These are phyloP conservation scores for Anabacerthia variegaticeps DNA, from an alignment of 2,797 vertebrate species.

Conservation along the genomic window DNA sequence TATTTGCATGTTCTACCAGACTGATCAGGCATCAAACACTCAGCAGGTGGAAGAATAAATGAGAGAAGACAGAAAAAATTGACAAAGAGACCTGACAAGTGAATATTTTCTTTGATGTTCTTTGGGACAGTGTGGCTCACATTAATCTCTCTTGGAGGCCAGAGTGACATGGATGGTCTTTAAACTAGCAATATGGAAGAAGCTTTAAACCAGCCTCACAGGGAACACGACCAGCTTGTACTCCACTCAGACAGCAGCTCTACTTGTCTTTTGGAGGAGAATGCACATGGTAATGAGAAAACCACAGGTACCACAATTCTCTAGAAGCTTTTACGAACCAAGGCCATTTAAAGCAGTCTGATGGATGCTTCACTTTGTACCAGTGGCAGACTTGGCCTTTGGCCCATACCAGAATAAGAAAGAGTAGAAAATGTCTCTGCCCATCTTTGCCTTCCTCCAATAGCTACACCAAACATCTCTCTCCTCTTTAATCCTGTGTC, in stretches of 20 bases:
- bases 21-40: not conserved
- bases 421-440: not conserved
- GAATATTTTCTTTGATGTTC: not conserved
- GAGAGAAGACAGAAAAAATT: not conserved
- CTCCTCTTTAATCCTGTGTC: not conserved
- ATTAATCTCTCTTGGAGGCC: not conserved
- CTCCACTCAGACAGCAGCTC: not conserved
- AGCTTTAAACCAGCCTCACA: not conserved
- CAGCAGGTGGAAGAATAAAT: not conserved
- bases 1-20: not conserved
- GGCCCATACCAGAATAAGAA: not conserved
- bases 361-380: not conserved
- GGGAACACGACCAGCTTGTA: not conserved
- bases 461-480: rapidly evolving
- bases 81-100: not conserved
- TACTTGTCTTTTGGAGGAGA: not conserved
- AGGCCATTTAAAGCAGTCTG: not conserved
- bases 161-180: not conserved
- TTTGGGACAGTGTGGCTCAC: rapidly evolving
- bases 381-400: not conserved
- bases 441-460: not conserved
- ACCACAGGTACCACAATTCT: rapidly evolving
- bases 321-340: not conserved
- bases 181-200: not conserved
- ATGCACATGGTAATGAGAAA: not conserved